phyloP scores from a whole-genome alignment of 2,113 vertebrate species.

The Aix galericulata region DNA sequence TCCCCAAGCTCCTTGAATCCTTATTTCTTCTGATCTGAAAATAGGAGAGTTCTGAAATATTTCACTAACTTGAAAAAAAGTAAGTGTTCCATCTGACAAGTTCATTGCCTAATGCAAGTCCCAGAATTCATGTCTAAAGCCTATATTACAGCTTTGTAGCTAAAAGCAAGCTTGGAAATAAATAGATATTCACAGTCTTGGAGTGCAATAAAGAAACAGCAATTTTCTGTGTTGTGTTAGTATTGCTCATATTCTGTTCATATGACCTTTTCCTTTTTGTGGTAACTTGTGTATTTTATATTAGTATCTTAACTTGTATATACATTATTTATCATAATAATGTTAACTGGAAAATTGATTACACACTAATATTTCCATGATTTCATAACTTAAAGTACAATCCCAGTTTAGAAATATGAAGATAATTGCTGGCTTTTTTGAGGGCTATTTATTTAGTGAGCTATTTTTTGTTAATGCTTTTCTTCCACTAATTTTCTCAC shows the following conservation, averaged over 20 bases:
- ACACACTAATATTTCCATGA: slow-evolving; percentile 1
- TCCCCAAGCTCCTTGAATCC: neutral
- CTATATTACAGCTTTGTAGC: neutral
- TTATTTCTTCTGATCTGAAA: neutral
- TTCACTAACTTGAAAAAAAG: neutral
- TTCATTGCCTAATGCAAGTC: neutral
- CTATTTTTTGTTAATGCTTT: neutral
- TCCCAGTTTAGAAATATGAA: neutral
- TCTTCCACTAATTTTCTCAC: neutral
- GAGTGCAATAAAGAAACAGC: neutral
- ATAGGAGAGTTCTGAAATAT: neutral
- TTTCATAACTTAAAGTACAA: slow-evolving; percentile 35
- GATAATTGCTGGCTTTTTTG: slow-evolving; percentile 20
- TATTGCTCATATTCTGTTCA: slow-evolving; percentile 45
- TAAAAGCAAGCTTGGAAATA: slow-evolving; percentile 44
- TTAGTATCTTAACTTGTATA: slow-evolving; percentile 44
- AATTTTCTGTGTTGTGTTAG: slow-evolving; percentile 32
- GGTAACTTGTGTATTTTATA: slow-evolving; percentile 30
- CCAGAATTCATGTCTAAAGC: neutral
- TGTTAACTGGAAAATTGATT: slow-evolving; percentile 28
- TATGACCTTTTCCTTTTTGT: neutral
- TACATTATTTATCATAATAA: slow-evolving; percentile 57
- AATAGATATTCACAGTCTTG: slow-evolving; percentile 17
- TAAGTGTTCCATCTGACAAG: neutral
- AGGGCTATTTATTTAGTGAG: neutral